Evolutionary conservation across 2,113 vertebrate species (phyloP), one percentile per base, ranked within the genome.

Genomic region (Onychorhynchus coronatus): DNA sequence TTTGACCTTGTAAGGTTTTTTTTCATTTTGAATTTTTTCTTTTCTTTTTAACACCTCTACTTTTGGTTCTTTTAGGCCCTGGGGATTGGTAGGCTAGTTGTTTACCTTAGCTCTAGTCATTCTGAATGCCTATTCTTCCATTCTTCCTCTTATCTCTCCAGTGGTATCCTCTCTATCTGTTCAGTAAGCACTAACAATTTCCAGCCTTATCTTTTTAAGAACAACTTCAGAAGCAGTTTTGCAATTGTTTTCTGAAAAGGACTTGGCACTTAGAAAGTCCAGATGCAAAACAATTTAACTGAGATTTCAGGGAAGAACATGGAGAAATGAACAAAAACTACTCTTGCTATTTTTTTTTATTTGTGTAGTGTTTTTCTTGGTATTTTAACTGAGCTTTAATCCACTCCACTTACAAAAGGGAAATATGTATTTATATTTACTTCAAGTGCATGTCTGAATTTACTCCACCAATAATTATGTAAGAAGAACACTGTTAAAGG

Each of bases 141-240:
- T 94, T 95, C 55, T 95, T 95, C 47, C 28, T 93, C 90, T 96
- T 97, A 95, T 90, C 94, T 95, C 50, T n/a, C 35, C 4, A 5
- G 27, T n/a, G 33, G 78, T 92, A 91, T 90, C 89, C 88, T 92
- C 78, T 93, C 74, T 82, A 95, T 94, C 70, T 93, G 85, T 83
- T 97, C 89, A 82, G 59, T 63, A 88, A 85, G 28, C 41, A 89
- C 50, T 70, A 33, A 83, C 23, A 79, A 75, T 95, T 97, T 95
- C 85, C 85, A 91, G 35, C 66, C 72, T 97, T 95, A 85, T 81
- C 86, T 95, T 79, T 79, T 89, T 61, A 68, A 90, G 77, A 91
- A n/a, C 67, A 93, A 95, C 91, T 95, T 92, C 74, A 92, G 90
- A 83, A 92, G 27, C 16, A 74, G 76, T 83, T 97, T 97, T 95